Conservation (phyloP, 1,140 invertebrate genomes). For the Nautilus pompilius region DNA sequence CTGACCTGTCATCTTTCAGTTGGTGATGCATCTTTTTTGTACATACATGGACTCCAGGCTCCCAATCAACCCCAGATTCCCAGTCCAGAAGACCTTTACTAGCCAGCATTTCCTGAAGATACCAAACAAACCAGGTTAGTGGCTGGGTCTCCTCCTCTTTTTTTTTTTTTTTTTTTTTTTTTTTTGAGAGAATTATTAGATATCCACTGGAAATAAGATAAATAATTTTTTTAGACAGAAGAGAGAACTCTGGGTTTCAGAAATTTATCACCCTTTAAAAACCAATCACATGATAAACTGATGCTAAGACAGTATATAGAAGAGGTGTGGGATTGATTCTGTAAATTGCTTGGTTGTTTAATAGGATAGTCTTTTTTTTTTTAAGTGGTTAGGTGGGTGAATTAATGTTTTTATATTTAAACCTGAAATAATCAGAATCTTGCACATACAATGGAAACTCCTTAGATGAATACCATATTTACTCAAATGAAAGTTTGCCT, state of each 20-base stretch:
- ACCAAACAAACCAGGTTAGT: constrained; percentile 60
- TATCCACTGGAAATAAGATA: neutral
- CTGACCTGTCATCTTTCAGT: too few species aligned
- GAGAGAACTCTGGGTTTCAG: neutral
- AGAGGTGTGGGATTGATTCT: too few species aligned
- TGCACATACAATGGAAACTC: too few species aligned
- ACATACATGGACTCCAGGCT: constrained; percentile 78
- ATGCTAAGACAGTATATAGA: neutral
- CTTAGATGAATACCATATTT: too few species aligned
- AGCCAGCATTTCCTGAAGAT: constrained; percentile 63
- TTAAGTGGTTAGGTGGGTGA: too few species aligned
- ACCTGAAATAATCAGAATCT: too few species aligned
- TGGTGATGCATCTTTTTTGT: constrained; percentile 78
- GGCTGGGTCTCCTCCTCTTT: neutral
- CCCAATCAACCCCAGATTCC: constrained; percentile 69
- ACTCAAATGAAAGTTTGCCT: too few species aligned
- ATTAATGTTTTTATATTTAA: too few species aligned
- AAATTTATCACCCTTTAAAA: neutral
- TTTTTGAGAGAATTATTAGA: neutral
- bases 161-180: neutral
- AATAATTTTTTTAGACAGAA: neutral
- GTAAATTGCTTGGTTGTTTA: too few species aligned
- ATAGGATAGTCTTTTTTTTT: too few species aligned
- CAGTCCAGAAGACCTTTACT: constrained; percentile 75
- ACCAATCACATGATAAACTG: neutral